Percentiles rank a stretch among this genome's conserved stretches.
Conservation (phyloP, 2,113 vertebrate genomes). For the Sisor rabdophorus region DNA sequence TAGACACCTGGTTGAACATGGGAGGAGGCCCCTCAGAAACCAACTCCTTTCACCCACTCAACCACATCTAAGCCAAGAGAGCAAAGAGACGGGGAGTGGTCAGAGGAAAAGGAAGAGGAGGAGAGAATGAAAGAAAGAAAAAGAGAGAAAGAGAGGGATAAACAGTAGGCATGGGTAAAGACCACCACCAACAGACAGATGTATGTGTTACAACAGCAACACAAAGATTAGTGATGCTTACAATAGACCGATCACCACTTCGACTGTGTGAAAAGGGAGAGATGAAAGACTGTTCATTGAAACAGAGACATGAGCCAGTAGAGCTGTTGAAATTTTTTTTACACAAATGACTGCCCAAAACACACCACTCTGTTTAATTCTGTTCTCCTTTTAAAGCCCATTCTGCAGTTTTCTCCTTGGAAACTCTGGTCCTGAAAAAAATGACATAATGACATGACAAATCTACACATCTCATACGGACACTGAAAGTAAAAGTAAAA, state of each 20-base stretch:
- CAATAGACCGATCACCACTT: constrained; percentile 42
- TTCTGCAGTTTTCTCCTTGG: constrained; percentile 23
- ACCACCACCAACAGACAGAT: constrained; percentile 47
- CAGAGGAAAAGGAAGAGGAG: constrained; percentile 51
- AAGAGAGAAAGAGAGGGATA: constrained; percentile 45
- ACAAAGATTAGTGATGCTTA: constrained; percentile 30
- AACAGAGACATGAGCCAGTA: constrained; percentile 34
- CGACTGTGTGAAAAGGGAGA: neutral
- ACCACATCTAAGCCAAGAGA: constrained; percentile 83
- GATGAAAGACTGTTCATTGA: constrained; percentile 25
- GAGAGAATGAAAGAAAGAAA: constrained; percentile 46
- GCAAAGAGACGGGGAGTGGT: constrained; percentile 61
- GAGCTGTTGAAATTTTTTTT: constrained; percentile 25
- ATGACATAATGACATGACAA: constrained; percentile 40
- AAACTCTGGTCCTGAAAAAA: neutral
- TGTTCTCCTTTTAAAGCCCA: constrained; percentile 18
- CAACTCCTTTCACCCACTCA: constrained; percentile 90
- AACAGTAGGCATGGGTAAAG: constrained; percentile 8
- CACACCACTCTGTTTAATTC: neutral
- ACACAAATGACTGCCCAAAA: constrained; percentile 20
- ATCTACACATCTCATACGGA: constrained; percentile 40
- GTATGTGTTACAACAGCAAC: constrained; percentile 24
- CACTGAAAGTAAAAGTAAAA: constrained; percentile 39
- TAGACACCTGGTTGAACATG: constrained; percentile 97
- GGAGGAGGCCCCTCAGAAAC: constrained; percentile 86